Percentiles rank a stretch among this genome's conserved stretches.
Evolutionary conservation across 1,140 invertebrate genomes (phyloP).

Genomic region (Trinorchestia longiramus): DNA sequence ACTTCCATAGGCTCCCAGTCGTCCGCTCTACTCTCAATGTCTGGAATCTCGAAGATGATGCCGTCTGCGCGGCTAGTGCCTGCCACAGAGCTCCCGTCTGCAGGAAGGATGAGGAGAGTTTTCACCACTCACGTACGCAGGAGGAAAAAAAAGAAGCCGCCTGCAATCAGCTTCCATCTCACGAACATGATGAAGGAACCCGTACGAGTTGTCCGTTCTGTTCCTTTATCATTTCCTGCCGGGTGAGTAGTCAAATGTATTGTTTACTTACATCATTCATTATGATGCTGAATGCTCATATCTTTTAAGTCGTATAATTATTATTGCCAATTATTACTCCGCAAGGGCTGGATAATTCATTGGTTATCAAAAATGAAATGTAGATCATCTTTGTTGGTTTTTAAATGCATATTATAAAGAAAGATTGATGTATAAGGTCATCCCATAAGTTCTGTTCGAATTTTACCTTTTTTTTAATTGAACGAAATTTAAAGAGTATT

Average conservation of each 20-base stretch:
- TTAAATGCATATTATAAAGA: no score
- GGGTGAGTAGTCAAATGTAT: conserved; percentile 64
- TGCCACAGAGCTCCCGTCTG: conserved; percentile 61
- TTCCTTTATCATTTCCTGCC: conserved; percentile 70
- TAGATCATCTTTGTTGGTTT: no score
- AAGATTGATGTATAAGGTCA: no score
- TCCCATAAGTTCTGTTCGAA: no score
- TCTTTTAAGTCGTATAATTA: background rate
- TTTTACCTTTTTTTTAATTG: no score
- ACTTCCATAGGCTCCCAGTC: conserved; percentile 35
- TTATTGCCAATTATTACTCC: background rate
- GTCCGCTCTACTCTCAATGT: background rate
- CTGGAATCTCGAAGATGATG: conserved; percentile 21
- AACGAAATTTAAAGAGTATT: no score
- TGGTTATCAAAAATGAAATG: background rate
- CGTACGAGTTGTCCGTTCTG: conserved; percentile 71
- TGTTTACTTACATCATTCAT: background rate
- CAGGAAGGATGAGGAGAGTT: conserved; percentile 70
- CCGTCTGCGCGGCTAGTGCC: conserved; percentile 57
- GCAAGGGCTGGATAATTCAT: background rate
- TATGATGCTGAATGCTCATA: background rate
- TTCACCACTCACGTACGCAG: conserved; percentile 71
- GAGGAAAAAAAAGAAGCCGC: conserved; percentile 68
- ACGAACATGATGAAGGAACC: conserved; percentile 72
- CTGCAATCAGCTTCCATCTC: conserved; percentile 68